Base-by-base conservation (phyloP, 2,888 invertebrate species). In the Orgyia antiqua region DNA sequence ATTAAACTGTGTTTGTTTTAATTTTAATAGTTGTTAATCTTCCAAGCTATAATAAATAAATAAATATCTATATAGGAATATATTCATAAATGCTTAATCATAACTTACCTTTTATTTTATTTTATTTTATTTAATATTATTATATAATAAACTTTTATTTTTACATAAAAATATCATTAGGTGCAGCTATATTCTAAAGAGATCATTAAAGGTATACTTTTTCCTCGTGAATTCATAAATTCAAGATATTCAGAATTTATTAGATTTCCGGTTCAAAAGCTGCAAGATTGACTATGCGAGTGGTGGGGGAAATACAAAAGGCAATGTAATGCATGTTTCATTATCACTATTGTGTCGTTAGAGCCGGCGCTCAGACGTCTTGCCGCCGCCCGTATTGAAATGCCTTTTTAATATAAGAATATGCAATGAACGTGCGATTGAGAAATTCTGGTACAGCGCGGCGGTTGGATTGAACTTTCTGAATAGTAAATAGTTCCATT, bases 371-470 rank as follows among this genome's bases (percentile, higher is more conserved):
- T 63, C 51, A 71, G 77, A 72, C 73, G 72, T 70, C 71, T 67
- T 34, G 64, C 58, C 56, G 44, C 2, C 23, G n/a, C n/a, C n/a
- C n/a, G 10, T 48, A 59, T 62, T 61, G 64, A 59, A 48, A 51
- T 36, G 44, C 39, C 55, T 58, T 63, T 77, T 70, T 71, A 61
- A 73, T 73, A 72, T 72, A 60, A 53, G 69, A 77, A 74, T 77
- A 72, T 66, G 64, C 62, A 71, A 72, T 70, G 73, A 66, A 33
- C 33, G 62, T 71, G 72, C 74, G 68, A 75, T 73, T 55, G 43
- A 46, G 41, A 37, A 42, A 45, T 40, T 40, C 31, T 40, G 11
- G 33, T n/a, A n/a, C n/a, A n/a, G n/a, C 28, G 29, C 13, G 21
- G 13, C 24, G 6, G n/a, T 10, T 20, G 11, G 27, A 39, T 29